Base-by-base conservation (phyloP, 2,797 vertebrate genomes). In the Tangara arthus region DNA sequence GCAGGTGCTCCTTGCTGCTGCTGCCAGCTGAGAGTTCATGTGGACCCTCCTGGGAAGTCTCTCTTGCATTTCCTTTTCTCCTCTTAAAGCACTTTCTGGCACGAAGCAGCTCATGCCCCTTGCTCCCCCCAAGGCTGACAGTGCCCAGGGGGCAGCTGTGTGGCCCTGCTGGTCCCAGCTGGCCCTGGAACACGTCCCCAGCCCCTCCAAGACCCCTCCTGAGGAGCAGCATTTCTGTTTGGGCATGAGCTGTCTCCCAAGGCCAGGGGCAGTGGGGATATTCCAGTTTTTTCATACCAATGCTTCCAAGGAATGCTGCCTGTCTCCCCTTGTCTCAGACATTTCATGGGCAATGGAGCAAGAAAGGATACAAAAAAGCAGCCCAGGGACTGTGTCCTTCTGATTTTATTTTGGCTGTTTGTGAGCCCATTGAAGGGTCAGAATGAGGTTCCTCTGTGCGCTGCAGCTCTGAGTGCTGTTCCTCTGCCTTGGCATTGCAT, bases 231-330 rank as follows among this genome's bases (percentile, higher is more conserved):
- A 15, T 76, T 66, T 83, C 92, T 94, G 82, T 86, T 88, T 68
- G 97, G 98, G 97, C 96, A 96, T 59, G 89, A 88, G 92, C 96
- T 93, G 65, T 95, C 90, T 97, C 90, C 20, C 94, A 96, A 95
- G 97, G 97, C 96, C 96, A 93, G 96, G 94, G 97, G 96, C 98
- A 98, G 94, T 97, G 98, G 98, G 97, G 97, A 95, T 98, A 97
- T 96, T 97, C 94, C 96, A 96, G 93, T 94, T 96, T 97, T 98
- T 98, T 98, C 97, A 78, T 98, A 94, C 97, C 97, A 97, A 91
- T 98, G 98, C 95, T 98, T 98, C 98, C 94, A 93, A 98, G 98
- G 98, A 99, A 99, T 99, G 98, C 98, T 98, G 97, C 94, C 93
- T 96, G 98, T 98, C 97, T 96, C 71, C 95, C 96, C 97, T 97